phyloP scores from a whole-genome alignment of 2,113 vertebrate genomes.

The Melanocharis versteri region DNA sequence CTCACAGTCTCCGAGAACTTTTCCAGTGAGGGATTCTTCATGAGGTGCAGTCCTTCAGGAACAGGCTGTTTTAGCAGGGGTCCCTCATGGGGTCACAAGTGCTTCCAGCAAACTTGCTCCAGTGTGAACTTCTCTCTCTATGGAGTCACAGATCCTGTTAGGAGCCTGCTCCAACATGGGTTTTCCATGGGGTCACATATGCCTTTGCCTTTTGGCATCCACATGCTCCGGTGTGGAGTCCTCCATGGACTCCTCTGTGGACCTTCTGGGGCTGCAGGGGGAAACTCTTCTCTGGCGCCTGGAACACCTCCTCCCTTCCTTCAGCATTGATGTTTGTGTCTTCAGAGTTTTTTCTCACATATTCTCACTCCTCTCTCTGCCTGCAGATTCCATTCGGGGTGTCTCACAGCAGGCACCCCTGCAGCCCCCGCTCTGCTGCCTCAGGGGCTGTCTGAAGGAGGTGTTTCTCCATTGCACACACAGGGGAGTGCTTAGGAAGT shows the following conservation, averaged over 20 bases:
- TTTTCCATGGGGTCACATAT: not conserved
- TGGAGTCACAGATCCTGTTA: not conserved
- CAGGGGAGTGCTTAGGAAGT: accelerated
- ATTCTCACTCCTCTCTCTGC: not conserved
- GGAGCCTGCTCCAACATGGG: not conserved
- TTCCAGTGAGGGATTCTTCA: not conserved
- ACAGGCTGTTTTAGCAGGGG: not conserved
- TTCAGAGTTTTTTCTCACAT: not conserved
- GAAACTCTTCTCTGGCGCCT: not conserved
- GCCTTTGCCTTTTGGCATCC: not conserved
- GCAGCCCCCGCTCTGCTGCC: accelerated
- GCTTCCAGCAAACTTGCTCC: not conserved
- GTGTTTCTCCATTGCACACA: not conserved
- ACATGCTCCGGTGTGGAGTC: not conserved
- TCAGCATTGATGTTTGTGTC: not conserved
- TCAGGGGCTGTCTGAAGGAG: not conserved
- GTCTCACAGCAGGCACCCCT: not conserved
- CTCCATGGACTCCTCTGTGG: not conserved
- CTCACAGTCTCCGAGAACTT: not conserved
- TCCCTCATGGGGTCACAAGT: not conserved
- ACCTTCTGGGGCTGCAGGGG: not conserved
- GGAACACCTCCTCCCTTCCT: not conserved
- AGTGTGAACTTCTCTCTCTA: not conserved
- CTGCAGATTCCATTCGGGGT: not conserved
- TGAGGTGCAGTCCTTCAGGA: not conserved